A percentile compares a stretch with the other conserved stretches of the same genome.
Conservation (phyloP, 1,140 invertebrate species). For the Eubasilissa regina region DNA sequence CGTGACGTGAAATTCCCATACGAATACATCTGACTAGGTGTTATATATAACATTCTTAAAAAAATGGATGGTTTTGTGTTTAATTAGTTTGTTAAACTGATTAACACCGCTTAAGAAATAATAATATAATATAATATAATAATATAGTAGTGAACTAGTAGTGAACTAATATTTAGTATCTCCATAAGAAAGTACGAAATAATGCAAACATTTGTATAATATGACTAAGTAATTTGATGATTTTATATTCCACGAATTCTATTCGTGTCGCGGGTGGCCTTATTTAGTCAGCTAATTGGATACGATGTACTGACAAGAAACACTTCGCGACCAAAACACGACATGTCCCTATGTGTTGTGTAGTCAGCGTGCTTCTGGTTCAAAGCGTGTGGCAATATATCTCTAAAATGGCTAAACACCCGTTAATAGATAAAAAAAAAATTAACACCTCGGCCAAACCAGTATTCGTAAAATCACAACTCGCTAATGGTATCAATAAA, state of each 20-base stretch:
- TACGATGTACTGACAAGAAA: slow-evolving; percentile 1
- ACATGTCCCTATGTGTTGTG: background rate
- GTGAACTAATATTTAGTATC: no score
- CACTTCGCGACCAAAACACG: slow-evolving; percentile 15
- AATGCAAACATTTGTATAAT: no score
- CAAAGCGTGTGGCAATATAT: background rate
- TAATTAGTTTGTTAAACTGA: no score
- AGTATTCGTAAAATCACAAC: slow-evolving; percentile 19
- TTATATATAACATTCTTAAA: no score
- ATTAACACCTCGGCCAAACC: slow-evolving; percentile 18
- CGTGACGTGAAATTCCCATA: no score
- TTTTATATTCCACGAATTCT: background rate
- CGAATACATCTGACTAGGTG: no score
- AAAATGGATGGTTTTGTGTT: no score
- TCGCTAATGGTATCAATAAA: background rate
- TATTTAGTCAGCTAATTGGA: slow-evolving; percentile 16
- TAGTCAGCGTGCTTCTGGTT: background rate
- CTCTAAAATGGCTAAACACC: background rate
- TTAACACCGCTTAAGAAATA: no score
- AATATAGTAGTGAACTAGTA: no score
- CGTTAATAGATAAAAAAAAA: slow-evolving; percentile 18
- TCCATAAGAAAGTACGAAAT: no score
- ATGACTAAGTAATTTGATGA: no score
- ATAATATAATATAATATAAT: no score
- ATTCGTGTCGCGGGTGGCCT: slow-evolving; percentile 27